These are phyloP conservation scores for Drosophila malerkotliana DNA, from an alignment of 1,140 invertebrate species.

Conservation along the genomic window DNA sequence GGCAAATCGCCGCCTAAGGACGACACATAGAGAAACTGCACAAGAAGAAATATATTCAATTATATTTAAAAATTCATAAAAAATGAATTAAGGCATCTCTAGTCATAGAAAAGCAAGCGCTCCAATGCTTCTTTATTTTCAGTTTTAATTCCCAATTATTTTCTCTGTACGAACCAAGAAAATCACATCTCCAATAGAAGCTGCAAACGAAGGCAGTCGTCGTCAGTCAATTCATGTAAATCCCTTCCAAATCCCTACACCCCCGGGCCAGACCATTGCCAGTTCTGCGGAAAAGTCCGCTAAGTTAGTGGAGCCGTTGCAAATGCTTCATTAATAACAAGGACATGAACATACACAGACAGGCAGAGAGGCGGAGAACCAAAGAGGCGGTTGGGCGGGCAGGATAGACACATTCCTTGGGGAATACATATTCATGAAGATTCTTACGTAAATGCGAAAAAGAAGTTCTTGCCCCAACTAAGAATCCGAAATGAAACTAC, in stretches of 20 bases:
- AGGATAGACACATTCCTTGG: slow-evolving; percentile 10
- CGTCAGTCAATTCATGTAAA: slow-evolving; percentile 66
- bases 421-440: slow-evolving; percentile 53
- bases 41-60: background rate
- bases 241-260: slow-evolving; percentile 54
- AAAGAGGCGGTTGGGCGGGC: too few species aligned
- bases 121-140: too few species aligned
- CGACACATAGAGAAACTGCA: background rate
- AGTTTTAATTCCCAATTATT: background rate
- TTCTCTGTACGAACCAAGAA: background rate
- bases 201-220: slow-evolving; percentile 23
- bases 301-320: slow-evolving; percentile 46
- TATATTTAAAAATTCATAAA: background rate
- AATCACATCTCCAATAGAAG: slow-evolving; percentile 3
- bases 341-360: slow-evolving; percentile 22
- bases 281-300: slow-evolving; percentile 41
- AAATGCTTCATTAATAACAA: slow-evolving; percentile 73
- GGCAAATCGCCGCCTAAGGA: slow-evolving; percentile 32
- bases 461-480: slow-evolving; percentile 31
- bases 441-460: slow-evolving; percentile 36
- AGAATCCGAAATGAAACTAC: slow-evolving; percentile 32
- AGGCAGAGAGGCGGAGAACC: background rate
- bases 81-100: too few species aligned
- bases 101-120: too few species aligned
- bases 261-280: slow-evolving; percentile 6